These are phyloP conservation scores for Eubasilissa regina DNA, from an alignment of 1,140 invertebrate species.

Conservation along the genomic window DNA sequence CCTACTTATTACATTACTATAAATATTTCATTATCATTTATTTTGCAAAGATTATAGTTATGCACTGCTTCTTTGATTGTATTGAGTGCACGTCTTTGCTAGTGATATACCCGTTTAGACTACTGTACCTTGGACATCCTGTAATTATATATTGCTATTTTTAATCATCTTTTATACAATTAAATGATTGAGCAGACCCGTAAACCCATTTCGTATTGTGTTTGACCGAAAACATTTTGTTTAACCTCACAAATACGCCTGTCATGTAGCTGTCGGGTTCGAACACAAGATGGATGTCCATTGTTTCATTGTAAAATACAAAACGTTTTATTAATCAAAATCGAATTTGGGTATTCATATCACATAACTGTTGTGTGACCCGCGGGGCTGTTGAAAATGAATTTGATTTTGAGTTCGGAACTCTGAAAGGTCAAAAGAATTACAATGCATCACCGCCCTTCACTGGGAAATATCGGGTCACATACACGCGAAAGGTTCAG, in stretches of 20 bases:
- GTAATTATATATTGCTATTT: too few species aligned
- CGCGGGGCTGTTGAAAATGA: neutral
- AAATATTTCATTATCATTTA: too few species aligned
- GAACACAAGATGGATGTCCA: neutral
- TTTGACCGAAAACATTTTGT: too few species aligned
- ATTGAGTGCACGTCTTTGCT: too few species aligned
- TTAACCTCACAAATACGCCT: neutral
- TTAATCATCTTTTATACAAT: too few species aligned
- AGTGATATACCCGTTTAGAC: too few species aligned
- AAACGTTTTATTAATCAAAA: slow-evolving; percentile 7
- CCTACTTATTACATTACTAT: too few species aligned
- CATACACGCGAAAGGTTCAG: neutral
- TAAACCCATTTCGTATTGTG: too few species aligned
- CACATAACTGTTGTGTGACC: slow-evolving; percentile 13
- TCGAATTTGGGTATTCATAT: slow-evolving; percentile 1
- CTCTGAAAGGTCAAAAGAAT: slow-evolving; percentile 23
- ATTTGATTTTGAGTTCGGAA: neutral
- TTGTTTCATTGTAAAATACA: slow-evolving; percentile 23
- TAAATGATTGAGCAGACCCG: too few species aligned
- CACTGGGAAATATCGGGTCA: slow-evolving; percentile 4
- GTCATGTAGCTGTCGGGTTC: slow-evolving; percentile 1
- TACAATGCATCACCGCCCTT: slow-evolving; percentile 36
- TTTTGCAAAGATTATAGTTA: too few species aligned
- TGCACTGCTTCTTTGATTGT: too few species aligned
- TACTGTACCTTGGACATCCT: too few species aligned